Conservation (phyloP, 2,888 invertebrate species). For the Torymus auratus region DNA sequence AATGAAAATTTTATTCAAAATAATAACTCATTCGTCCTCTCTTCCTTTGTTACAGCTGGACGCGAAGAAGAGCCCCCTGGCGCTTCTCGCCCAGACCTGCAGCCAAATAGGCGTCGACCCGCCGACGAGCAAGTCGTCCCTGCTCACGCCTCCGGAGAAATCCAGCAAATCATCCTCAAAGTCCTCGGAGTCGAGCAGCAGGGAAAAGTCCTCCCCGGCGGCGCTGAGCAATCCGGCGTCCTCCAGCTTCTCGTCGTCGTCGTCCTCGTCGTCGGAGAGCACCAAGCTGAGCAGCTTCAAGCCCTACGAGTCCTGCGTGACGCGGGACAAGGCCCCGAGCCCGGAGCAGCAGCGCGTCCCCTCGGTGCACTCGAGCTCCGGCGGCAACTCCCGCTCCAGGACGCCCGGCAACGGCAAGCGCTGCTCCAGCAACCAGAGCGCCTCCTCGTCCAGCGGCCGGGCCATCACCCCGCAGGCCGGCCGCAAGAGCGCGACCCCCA, state of each 20-base stretch:
- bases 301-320: conserved; percentile 85
- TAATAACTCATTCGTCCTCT: too few relatives aligned
- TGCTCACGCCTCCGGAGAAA: conserved; percentile 86
- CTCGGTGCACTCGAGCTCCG: conserved; percentile 71
- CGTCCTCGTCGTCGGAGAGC: conserved; percentile 72
- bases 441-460: conserved; percentile 79
- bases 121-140: conserved; percentile 85
- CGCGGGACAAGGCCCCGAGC: conserved; percentile 82
- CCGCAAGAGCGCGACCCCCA: conserved; percentile 80
- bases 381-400: conserved; percentile 64
- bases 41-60: conserved; percentile 89
- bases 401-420: conserved; percentile 76
- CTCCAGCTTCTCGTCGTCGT: conserved; percentile 75
- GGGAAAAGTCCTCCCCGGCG: conserved; percentile 78
- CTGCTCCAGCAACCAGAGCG: conserved; percentile 88
- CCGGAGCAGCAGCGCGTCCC: conserved; percentile 79
- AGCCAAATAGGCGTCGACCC: conserved; percentile 96
- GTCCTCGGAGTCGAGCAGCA: conserved; percentile 72
- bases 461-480: conserved; percentile 73
- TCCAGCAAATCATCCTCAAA: conserved; percentile 77
- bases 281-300: conserved; percentile 82
- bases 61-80: conserved; percentile 97
- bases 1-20: too few relatives aligned
- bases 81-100: conserved; percentile 96
- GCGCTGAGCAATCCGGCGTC: conserved; percentile 63